Percentiles rank a stretch among this genome's conserved stretches.
These are phyloP conservation scores for Trissolcus japonicus DNA, from an alignment of 2,888 invertebrate species.

Conservation along the genomic window DNA sequence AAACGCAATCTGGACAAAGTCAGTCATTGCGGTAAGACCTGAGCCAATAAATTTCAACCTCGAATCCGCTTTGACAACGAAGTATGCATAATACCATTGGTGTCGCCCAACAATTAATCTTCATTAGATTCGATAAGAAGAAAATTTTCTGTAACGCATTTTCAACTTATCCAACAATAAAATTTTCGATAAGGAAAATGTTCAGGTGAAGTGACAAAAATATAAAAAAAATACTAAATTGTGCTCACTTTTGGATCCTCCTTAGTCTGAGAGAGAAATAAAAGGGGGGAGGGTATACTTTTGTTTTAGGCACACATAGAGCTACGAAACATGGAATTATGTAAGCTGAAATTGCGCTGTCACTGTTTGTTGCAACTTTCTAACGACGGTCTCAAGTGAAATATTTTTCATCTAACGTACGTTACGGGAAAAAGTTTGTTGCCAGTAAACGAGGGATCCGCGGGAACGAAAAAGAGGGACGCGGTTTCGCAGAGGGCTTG, in stretches of 20 bases:
- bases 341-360: constrained; percentile 50
- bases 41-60: too few species aligned
- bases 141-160: too few species aligned
- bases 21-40: neutral
- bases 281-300: constrained; percentile 4
- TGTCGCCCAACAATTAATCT: constrained; percentile 5
- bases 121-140: constrained; percentile 25
- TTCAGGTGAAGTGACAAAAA: too few species aligned
- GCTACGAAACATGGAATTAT: constrained; percentile 38
- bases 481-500: constrained; percentile 8
- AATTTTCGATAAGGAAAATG: too few species aligned
- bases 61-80: too few species aligned
- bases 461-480: constrained; percentile 18
- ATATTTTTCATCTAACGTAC: constrained; percentile 48
- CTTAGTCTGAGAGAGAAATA: constrained; percentile 1
- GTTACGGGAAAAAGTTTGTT: constrained; percentile 43
- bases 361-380: constrained; percentile 50
- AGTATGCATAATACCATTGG: neutral
- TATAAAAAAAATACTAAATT: too few species aligned
- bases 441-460: constrained; percentile 34
- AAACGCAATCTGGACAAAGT: neutral
- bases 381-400: constrained; percentile 42
- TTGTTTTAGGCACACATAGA: constrained; percentile 23
- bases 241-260: constrained; percentile 1
- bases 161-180: too few species aligned